Evolutionary conservation across 2,888 invertebrate genomes (phyloP), one percentile per base, ranked within the genome.

Genomic region (Leucozona laternaria): DNA sequence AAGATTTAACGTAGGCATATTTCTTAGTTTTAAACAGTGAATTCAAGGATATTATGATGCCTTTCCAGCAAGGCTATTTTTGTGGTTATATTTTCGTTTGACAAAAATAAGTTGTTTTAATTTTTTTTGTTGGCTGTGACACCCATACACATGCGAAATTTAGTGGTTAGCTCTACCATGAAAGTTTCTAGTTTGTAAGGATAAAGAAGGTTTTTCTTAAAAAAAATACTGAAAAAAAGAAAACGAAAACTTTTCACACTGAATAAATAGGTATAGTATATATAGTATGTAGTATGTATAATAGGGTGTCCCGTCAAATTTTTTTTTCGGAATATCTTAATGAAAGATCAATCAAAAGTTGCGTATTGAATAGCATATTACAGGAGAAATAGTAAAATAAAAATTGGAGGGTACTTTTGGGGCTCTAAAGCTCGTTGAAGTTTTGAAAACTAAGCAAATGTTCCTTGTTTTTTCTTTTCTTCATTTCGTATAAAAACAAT

Each of bases 191-290:
- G 45, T 53, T 45, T 17, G 6, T 8, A 20, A 45, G 40, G 13
- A 71, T 25, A 43, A 71, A 70, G 34, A 43, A 55, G 10, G 53
- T 15, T 28, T 31, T 11, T 45, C 8, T 7, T 37, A 13, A 60
- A 60, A 60, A 31, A 37, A 62, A 15, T n/a, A n/a, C n/a, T n/a
- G 3, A 31, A 28, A 20, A n/a, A 17, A 31, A 77, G 15, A 22
- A 60, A 68, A 37, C 45, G 25, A 55, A 79, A 85, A 81, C 72
- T 85, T 85, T 77, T 80, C 70, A 62, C 62, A 70, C 70, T 55
- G n/a, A 53, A 60, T 40, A 60, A 60, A 60, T 22, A 58, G 13
- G 55, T 55, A 57, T 13, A 58, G 3, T 2, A 5, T 72, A 72
- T 25, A 48, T n/a, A 72, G 45, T 10, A 50, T n/a, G n/a, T n/a